Percentiles rank a stretch among this genome's conserved stretches.
Evolutionary conservation across 2,113 vertebrate species (phyloP).

Genomic region (Acinonyx jubatus): DNA sequence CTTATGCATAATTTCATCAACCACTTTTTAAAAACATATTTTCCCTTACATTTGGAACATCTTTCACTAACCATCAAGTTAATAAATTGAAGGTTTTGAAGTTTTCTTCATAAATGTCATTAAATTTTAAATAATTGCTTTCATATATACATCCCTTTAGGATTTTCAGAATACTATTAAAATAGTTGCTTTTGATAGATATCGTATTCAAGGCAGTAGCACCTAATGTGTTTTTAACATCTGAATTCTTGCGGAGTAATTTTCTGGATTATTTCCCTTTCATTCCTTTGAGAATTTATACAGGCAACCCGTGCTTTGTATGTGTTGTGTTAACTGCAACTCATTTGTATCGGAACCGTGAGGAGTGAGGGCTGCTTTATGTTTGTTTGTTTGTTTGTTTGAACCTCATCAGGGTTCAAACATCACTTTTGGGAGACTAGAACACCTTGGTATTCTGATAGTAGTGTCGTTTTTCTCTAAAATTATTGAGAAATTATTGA

Average conservation of each 20-base stretch:
- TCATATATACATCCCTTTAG: not conserved
- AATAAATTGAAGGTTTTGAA: not conserved
- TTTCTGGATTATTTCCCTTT: not conserved
- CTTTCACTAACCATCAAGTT: not conserved
- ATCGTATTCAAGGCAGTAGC: not conserved
- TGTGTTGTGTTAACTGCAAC: not conserved
- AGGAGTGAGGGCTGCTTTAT: not conserved
- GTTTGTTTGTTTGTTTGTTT: not conserved
- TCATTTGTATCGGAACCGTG: not conserved
- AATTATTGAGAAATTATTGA: not conserved
- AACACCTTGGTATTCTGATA: not conserved
- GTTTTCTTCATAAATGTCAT: not conserved
- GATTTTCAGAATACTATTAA: not conserved
- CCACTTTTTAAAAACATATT: not conserved
- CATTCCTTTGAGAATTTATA: not conserved
- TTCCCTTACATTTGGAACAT: not conserved
- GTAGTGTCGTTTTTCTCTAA: not conserved
- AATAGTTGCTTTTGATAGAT: not conserved
- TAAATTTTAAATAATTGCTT: not conserved
- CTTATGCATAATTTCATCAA: not conserved
- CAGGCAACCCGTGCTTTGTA: not conserved
- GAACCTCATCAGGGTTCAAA: not conserved
- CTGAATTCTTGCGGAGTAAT: not conserved
- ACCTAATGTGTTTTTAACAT: not conserved
- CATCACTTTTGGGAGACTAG: not conserved